Evolutionary conservation across 1,140 invertebrate genomes (phyloP).

Genomic region (Rhynchophorus ferrugineus): DNA sequence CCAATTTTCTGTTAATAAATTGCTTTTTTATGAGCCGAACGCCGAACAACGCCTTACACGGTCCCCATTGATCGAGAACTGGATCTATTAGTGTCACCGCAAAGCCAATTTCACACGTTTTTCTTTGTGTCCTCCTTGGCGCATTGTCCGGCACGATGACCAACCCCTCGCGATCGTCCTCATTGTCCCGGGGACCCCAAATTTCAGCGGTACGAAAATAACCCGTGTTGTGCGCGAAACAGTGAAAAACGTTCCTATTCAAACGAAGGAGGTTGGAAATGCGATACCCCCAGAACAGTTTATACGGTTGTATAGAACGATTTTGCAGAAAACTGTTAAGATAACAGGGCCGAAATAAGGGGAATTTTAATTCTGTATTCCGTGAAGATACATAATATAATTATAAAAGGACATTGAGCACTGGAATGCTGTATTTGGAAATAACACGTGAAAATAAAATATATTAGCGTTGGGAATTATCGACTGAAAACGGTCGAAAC

Average conservation of each 20-base stretch:
- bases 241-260: neutral
- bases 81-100: constrained; percentile 27
- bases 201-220: constrained; percentile 13
- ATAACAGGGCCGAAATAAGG: constrained; percentile 7
- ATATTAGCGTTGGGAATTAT: no score
- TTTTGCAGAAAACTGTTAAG: constrained; percentile 16
- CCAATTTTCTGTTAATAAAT: constrained; percentile 1
- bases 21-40: constrained; percentile 4
- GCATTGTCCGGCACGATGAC: constrained; percentile 1
- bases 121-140: constrained; percentile 13
- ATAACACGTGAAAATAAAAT: neutral
- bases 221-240: constrained; percentile 18
- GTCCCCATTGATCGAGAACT: constrained; percentile 9
- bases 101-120: constrained; percentile 31
- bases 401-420: constrained; percentile 9
- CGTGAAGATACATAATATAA: no score
- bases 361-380: constrained; percentile 13
- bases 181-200: constrained; percentile 8
- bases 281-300: constrained; percentile 26
- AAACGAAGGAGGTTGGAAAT: constrained; percentile 3
- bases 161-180: no score
- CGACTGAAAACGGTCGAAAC: no score
- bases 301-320: constrained; percentile 22
- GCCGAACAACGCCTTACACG: no score
- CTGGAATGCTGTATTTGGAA: constrained; percentile 3